Percentiles rank a stretch among this genome's conserved stretches.
phyloP scores from a whole-genome alignment of 2,113 vertebrate species.

The Sinocyclocheilus anophthalmus region DNA sequence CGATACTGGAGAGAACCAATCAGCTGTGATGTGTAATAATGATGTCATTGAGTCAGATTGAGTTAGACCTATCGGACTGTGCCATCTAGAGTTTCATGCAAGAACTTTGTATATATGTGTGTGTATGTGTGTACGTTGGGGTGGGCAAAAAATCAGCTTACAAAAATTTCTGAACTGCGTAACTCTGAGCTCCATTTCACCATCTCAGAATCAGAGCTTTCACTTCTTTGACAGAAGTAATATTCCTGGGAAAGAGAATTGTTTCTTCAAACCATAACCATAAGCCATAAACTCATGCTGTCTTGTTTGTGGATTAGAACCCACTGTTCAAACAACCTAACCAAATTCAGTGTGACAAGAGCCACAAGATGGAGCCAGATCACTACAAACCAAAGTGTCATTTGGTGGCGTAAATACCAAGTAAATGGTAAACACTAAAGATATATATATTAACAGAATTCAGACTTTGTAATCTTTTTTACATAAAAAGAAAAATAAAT shows the following conservation, averaged over 20 bases:
- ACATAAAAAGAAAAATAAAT: neutral
- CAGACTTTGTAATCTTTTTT: neutral
- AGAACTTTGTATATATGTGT: too few species aligned
- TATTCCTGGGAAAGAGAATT: neutral
- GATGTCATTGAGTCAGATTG: too few species aligned
- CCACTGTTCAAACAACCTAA: neutral
- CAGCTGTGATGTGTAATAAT: too few species aligned
- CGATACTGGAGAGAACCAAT: too few species aligned
- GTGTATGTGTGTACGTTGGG: too few species aligned
- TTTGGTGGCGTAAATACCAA: neutral
- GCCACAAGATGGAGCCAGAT: neutral
- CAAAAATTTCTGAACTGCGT: too few species aligned
- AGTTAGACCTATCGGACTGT: too few species aligned
- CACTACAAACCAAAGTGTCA: neutral
- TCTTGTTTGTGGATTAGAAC: neutral
- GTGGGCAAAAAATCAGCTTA: too few species aligned
- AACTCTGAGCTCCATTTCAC: too few species aligned
- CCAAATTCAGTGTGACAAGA: neutral
- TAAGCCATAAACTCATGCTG: neutral
- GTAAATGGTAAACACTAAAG: neutral
- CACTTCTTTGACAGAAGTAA: neutral
- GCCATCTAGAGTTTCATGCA: too few species aligned
- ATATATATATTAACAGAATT: neutral
- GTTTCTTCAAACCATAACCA: neutral
- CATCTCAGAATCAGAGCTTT: too few species aligned